These are phyloP conservation scores for Promerops cafer DNA, from an alignment of 2,113 vertebrate species.

Conservation along the genomic window DNA sequence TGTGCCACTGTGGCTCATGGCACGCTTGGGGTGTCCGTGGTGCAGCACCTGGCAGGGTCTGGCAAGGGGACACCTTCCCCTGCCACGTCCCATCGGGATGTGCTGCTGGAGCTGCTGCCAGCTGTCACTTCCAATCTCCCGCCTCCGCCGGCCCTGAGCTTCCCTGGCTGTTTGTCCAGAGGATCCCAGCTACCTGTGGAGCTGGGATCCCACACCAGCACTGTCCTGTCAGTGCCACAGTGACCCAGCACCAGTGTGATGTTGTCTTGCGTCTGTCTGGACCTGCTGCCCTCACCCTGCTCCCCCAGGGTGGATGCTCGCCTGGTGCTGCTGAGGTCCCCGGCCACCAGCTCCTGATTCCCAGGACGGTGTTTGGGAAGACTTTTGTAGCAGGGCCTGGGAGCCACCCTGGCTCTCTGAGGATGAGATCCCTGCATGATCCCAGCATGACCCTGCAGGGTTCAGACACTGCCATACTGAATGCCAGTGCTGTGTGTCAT, in stretches of 20 bases:
- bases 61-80: not conserved
- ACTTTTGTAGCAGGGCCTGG: accelerated
- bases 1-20: not conserved
- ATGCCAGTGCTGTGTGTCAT: not conserved
- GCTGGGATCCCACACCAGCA: too few relatives aligned
- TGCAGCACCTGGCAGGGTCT: not conserved
- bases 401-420: not conserved
- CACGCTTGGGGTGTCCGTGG: accelerated
- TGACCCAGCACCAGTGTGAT: not conserved
- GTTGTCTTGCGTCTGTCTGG: not conserved
- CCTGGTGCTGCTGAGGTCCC: not conserved
- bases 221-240: not conserved
- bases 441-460: not conserved
- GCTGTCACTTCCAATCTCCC: not conserved
- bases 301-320: not conserved
- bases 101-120: not conserved
- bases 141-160: accelerated
- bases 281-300: not conserved
- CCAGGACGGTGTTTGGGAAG: not conserved
- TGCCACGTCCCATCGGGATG: accelerated
- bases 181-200: not conserved
- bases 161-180: not conserved
- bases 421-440: constrained; percentile 10
- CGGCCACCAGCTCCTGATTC: accelerated
- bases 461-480: not conserved